A percentile compares a stretch with the other conserved stretches of the same genome.
Conservation (phyloP, 2,113 vertebrate genomes). For the Tauraco erythrolophus region DNA sequence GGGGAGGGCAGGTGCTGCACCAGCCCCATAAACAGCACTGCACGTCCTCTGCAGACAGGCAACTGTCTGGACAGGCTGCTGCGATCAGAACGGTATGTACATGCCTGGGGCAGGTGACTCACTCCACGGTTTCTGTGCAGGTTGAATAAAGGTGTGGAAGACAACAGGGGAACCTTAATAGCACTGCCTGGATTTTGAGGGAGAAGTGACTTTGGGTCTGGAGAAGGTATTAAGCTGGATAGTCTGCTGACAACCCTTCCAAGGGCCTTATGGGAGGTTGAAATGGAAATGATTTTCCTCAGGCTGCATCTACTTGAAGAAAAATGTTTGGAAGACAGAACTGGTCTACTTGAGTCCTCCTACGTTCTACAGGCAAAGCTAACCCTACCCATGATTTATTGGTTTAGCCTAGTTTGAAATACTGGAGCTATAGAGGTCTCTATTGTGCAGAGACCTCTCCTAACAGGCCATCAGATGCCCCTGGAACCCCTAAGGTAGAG, state of each 20-base stretch:
- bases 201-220: background rate
- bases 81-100: background rate
- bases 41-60: background rate
- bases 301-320: background rate
- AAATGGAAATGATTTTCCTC: background rate
- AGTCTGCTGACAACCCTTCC: background rate
- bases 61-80: constrained; percentile 23
- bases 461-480: background rate
- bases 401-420: background rate
- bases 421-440: background rate
- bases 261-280: background rate
- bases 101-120: constrained; percentile 2
- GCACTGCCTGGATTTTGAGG: background rate
- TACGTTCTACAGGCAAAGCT: background rate
- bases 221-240: background rate
- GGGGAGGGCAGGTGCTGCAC: constrained; percentile 17
- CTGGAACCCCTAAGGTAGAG: background rate
- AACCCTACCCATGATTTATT: background rate
- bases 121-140: background rate
- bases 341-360: background rate
- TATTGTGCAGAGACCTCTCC: background rate
- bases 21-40: background rate
- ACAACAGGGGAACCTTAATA: background rate
- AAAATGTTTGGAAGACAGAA: background rate
- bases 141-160: background rate